Evolutionary conservation across 2,888 invertebrate species (phyloP).

Genomic region (Dione vanillae): DNA sequence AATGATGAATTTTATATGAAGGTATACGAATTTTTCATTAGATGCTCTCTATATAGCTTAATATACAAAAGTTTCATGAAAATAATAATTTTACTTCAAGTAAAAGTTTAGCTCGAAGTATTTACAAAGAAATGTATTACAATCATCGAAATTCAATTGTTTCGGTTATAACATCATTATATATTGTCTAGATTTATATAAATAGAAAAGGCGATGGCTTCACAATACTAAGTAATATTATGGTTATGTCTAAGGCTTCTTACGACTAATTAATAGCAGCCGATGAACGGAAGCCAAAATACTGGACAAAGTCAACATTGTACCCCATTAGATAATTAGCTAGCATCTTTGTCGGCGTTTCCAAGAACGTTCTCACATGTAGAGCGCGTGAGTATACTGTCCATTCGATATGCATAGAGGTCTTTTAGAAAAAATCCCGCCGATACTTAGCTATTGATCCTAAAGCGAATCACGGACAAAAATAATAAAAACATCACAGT

Average conservation of each 20-base stretch:
- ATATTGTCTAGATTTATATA: background rate
- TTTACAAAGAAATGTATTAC: too few species aligned
- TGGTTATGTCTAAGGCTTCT: conserved; percentile 50
- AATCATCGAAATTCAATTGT: too few species aligned
- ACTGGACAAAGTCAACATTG: conserved; percentile 74
- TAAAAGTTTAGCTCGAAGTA: too few species aligned
- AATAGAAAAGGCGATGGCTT: background rate
- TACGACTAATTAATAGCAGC: conserved; percentile 72
- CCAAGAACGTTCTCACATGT: conserved; percentile 60
- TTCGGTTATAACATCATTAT: background rate
- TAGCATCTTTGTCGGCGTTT: conserved; percentile 74
- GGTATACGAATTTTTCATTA: too few species aligned
- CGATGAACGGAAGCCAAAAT: conserved; percentile 78
- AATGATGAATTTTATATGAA: too few species aligned
- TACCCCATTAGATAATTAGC: conserved; percentile 78
- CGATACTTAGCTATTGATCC: conserved; percentile 70
- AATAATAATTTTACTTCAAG: too few species aligned
- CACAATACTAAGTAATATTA: conserved; percentile 11
- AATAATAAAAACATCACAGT: conserved; percentile 85
- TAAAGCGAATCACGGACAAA: conserved; percentile 76
- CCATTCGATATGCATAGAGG: conserved; percentile 70
- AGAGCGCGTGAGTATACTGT: conserved; percentile 56
- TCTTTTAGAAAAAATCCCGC: conserved; percentile 71
- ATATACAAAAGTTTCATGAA: too few species aligned
- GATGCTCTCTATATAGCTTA: too few species aligned